phyloP scores from a whole-genome alignment of 2,888 invertebrate species.

The Pyralis farinalis region DNA sequence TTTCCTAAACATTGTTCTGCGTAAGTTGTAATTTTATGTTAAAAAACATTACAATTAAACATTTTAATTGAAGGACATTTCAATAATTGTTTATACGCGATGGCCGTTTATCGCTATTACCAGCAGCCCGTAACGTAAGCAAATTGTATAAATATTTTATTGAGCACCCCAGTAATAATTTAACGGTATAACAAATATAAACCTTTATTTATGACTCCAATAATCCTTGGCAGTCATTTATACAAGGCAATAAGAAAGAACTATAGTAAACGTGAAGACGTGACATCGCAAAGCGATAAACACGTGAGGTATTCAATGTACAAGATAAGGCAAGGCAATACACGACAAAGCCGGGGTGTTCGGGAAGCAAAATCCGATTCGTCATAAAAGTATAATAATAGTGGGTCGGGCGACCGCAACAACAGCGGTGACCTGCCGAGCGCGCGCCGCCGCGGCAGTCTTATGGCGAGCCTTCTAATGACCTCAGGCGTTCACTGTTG shows the following conservation, averaged over 20 bases:
- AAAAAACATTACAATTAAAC: too few species aligned
- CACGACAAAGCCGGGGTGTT: conserved; percentile 53
- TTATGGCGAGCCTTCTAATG: conserved; percentile 76
- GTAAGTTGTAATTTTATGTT: too few species aligned
- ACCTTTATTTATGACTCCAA: conserved; percentile 1
- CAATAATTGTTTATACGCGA: too few species aligned
- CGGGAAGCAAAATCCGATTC: conserved; percentile 73
- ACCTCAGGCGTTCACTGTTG: conserved; percentile 75
- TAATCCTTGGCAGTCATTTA: background rate
- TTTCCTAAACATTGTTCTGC: too few species aligned
- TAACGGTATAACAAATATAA: background rate
- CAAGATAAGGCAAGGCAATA: conserved; percentile 25
- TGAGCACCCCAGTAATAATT: conserved; percentile 1
- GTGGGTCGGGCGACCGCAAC: conserved; percentile 77
- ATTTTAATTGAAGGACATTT: too few species aligned
- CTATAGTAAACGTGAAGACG: conserved; percentile 16
- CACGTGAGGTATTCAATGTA: conserved; percentile 18
- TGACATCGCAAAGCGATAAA: conserved; percentile 18
- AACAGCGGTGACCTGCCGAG: conserved; percentile 70
- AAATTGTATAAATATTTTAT: conserved; percentile 4
- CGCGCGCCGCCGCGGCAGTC: conserved; percentile 79
- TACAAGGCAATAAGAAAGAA: background rate
- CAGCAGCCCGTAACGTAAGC: background rate
- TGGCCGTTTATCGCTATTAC: too few species aligned
- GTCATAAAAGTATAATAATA: conserved; percentile 81